Percentiles rank a stretch among this genome's conserved stretches.
Evolutionary conservation across 2,797 vertebrate species (phyloP).

Genomic region (Crypturellus tataupa): DNA sequence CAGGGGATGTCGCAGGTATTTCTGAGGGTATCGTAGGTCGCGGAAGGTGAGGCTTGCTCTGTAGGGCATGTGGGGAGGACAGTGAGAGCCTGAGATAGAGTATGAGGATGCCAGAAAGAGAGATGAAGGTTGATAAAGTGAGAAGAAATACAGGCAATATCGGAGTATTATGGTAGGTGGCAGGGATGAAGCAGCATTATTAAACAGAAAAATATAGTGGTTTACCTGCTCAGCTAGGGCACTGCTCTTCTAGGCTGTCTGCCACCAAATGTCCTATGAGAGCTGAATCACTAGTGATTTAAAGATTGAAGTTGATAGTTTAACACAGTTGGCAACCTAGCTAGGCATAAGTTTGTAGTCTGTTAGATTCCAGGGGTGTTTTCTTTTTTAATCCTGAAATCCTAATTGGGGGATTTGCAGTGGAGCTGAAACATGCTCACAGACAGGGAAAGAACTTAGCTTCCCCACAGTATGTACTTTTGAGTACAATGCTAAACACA

Average conservation of each 20-base stretch:
- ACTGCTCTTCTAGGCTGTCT: neutral
- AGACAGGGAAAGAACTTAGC: neutral
- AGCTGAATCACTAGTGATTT: neutral
- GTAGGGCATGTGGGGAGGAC: neutral
- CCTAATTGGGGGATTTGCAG: neutral
- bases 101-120: neutral
- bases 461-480: neutral
- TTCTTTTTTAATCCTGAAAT: neutral
- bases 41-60: neutral
- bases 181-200: rapidly evolving
- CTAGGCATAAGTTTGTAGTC: neutral
- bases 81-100: neutral
- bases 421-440: neutral
- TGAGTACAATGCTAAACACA: neutral
- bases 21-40: too few relatives aligned
- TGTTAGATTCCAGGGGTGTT: neutral
- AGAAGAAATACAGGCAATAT: neutral
- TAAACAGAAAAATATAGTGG: neutral
- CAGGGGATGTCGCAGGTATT: neutral
- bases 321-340: neutral
- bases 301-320: neutral
- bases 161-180: neutral
- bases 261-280: neutral
- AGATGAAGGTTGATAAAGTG: neutral
- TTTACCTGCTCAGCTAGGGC: neutral